phyloP scores from a whole-genome alignment of 2,113 vertebrate species.

The Cervus canadensis region DNA sequence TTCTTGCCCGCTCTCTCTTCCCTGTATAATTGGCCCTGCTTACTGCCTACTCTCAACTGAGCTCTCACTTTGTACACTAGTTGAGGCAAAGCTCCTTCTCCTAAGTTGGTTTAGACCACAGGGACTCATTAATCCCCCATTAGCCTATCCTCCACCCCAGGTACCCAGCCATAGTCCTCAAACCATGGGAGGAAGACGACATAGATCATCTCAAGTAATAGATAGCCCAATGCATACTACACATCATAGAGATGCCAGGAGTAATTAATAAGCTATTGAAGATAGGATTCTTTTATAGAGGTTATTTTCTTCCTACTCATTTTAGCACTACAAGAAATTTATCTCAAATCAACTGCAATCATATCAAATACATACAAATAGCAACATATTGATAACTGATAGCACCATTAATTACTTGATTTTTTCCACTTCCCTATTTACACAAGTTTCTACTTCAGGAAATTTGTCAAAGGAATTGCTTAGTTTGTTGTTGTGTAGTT shows the following conservation, averaged over 20 bases:
- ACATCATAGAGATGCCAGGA: not conserved
- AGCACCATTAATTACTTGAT: not conserved
- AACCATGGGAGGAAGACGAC: not conserved
- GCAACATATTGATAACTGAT: not conserved
- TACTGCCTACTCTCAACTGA: not conserved
- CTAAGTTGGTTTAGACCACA: not conserved
- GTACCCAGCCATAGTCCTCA: not conserved
- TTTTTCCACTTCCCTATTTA: not conserved
- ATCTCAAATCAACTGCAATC: not conserved
- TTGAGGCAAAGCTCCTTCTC: not conserved
- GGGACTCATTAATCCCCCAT: not conserved
- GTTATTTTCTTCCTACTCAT: not conserved
- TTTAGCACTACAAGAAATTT: not conserved
- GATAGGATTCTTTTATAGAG: not conserved
- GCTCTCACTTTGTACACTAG: not conserved
- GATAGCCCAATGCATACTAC: not conserved
- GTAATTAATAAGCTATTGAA: not conserved
- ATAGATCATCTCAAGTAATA: not conserved
- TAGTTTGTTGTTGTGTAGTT: not conserved
- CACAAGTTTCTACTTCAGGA: not conserved
- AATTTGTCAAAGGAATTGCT: not conserved
- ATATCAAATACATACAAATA: not conserved
- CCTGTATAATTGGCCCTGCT: not conserved
- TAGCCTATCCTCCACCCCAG: not conserved
- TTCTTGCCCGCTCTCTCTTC: not conserved